Evolutionary conservation across 2,113 vertebrate species (phyloP).

Genomic region (Chinchilla lanigera): DNA sequence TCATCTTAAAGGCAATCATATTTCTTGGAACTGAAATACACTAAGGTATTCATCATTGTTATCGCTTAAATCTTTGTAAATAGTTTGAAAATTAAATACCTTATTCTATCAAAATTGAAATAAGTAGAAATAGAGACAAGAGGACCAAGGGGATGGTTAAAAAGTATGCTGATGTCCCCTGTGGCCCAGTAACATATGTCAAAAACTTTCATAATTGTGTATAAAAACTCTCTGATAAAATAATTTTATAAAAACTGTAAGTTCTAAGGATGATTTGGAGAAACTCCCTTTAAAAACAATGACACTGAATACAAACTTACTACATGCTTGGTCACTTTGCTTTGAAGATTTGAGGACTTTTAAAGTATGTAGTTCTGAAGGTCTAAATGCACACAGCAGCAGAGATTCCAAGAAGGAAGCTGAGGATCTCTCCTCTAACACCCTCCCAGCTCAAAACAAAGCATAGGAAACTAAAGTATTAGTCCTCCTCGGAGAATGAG

Average conservation of each 20-base stretch:
- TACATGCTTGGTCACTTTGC: not conserved
- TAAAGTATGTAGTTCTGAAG: not conserved
- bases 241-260: not conserved
- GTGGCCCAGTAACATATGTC: not conserved
- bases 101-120: constrained; percentile 13
- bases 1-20: constrained; percentile 44
- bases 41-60: not conserved
- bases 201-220: not conserved
- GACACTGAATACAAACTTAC: not conserved
- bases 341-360: constrained; percentile 32
- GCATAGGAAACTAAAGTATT: not conserved
- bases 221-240: not conserved
- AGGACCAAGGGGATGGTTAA: not conserved
- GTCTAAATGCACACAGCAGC: not conserved
- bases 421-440: not conserved
- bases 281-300: not conserved
- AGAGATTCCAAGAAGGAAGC: not conserved
- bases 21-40: constrained; percentile 30
- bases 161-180: not conserved
- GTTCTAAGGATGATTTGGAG: not conserved
- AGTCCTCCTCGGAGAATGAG: not conserved
- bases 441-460: not conserved
- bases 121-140: not conserved
- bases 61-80: constrained; percentile 17
- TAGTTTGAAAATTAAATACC: constrained; percentile 11